phyloP scores from a whole-genome alignment of 2,888 invertebrate genomes.

The Drosophila tripunctata region DNA sequence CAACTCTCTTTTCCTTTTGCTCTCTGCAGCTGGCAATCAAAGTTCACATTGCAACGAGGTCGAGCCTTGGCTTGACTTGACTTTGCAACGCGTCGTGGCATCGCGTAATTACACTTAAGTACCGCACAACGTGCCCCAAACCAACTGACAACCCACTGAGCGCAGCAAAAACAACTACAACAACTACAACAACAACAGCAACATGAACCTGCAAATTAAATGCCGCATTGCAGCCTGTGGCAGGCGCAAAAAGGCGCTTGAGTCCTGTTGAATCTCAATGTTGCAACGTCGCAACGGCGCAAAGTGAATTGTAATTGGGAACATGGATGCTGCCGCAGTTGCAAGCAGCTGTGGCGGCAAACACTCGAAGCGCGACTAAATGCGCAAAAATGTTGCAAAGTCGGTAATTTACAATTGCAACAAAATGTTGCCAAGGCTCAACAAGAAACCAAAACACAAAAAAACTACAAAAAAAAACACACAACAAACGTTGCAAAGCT shows the following conservation, averaged over 20 bases:
- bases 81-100: constrained; percentile 40
- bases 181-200: background rate
- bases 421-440: constrained; percentile 40
- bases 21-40: constrained; percentile 18
- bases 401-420: constrained; percentile 78
- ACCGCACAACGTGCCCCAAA: constrained; percentile 54
- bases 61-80: constrained; percentile 33
- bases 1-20: background rate
- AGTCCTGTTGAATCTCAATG: constrained; percentile 55
- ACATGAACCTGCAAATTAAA: constrained; percentile 73
- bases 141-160: constrained; percentile 55
- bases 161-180: constrained; percentile 7
- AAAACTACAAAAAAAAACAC: background rate
- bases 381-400: constrained; percentile 79
- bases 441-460: background rate
- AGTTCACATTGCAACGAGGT: constrained; percentile 74
- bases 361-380: constrained; percentile 80
- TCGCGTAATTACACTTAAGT: constrained; percentile 75
- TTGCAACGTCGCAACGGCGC: constrained; percentile 52
- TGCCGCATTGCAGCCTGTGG: constrained; percentile 41
- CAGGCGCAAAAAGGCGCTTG: constrained; percentile 53
- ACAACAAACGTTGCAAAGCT: background rate
- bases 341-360: constrained; percentile 69
- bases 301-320: constrained; percentile 77
- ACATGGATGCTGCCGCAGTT: constrained; percentile 32